Percentiles rank a stretch among this genome's conserved stretches.
Conservation (phyloP, 2,113 vertebrate species). For the Pipa parva region DNA sequence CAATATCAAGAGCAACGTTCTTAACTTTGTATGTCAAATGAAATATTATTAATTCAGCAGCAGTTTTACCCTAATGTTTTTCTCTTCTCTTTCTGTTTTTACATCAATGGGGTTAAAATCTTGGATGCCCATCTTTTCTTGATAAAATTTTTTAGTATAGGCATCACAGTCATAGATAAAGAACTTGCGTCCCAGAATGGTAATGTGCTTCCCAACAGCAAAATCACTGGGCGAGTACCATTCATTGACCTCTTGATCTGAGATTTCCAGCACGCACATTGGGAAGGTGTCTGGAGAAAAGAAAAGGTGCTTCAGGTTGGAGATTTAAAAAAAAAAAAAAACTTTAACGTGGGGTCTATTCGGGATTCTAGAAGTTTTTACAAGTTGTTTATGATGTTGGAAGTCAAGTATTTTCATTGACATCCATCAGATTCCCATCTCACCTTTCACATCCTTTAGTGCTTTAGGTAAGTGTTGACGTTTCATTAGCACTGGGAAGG, state of each 20-base stretch:
- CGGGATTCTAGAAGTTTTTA: too few relatives aligned
- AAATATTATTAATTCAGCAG: neutral
- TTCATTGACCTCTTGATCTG: conserved; percentile 79
- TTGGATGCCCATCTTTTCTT: conserved; percentile 69
- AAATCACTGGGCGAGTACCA: conserved; percentile 85
- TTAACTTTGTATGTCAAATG: too few relatives aligned
- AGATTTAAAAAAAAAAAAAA: neutral
- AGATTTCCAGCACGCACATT: conserved; percentile 80
- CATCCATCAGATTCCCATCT: too few relatives aligned
- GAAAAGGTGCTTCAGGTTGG: too few relatives aligned
- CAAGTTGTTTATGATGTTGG: too few relatives aligned
- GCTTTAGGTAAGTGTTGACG: conserved; percentile 77
- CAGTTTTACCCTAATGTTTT: conserved; percentile 57
- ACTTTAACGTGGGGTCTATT: too few relatives aligned
- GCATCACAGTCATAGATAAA: conserved; percentile 81
- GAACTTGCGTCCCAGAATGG: conserved; percentile 78
- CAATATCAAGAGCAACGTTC: too few relatives aligned
- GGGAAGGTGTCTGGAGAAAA: conserved; percentile 74
- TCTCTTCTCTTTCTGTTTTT: conserved; percentile 51
- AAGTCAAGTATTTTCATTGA: too few relatives aligned
- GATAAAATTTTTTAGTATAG: conserved; percentile 80
- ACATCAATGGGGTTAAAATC: conserved; percentile 62
- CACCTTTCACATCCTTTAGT: conserved; percentile 24
- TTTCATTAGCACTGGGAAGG: conserved; percentile 76
- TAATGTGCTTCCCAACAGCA: conserved; percentile 69